These are phyloP conservation scores for Ceyx margarethae DNA, from an alignment of 2,113 vertebrate species.

Conservation along the genomic window DNA sequence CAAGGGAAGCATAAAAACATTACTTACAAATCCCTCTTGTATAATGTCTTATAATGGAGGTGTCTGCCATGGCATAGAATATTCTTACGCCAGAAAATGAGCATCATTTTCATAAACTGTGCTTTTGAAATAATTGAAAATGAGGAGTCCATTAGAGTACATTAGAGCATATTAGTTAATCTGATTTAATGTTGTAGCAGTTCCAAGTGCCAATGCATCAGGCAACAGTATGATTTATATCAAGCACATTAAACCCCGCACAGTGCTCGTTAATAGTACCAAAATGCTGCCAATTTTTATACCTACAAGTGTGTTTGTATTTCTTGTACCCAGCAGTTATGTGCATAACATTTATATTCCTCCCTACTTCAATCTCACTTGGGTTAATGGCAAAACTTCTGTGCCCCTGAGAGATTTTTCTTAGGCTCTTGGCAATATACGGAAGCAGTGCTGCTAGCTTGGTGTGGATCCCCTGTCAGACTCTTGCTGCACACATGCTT, in stretches of 20 bases:
- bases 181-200: not conserved
- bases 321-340: not conserved
- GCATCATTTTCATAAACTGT: not conserved
- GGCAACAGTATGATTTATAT: not conserved
- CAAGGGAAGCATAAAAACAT: not conserved
- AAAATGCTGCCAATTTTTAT: not conserved
- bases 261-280: not conserved
- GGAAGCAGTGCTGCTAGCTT: not conserved
- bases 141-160: not conserved
- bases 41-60: not conserved
- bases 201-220: not conserved
- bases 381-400: not conserved
- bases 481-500: not conserved
- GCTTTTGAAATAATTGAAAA: constrained; percentile 7
- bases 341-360: not conserved
- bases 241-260: not conserved
- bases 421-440: not conserved
- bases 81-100: not conserved
- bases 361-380: not conserved
- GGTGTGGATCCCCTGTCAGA: not conserved
- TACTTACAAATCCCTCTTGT: not conserved
- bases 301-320: not conserved
- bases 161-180: not conserved
- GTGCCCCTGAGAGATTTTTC: not conserved
- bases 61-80: not conserved